Evolutionary conservation across 2,113 vertebrate genomes (phyloP).

Genomic region (Gila orcuttii): DNA sequence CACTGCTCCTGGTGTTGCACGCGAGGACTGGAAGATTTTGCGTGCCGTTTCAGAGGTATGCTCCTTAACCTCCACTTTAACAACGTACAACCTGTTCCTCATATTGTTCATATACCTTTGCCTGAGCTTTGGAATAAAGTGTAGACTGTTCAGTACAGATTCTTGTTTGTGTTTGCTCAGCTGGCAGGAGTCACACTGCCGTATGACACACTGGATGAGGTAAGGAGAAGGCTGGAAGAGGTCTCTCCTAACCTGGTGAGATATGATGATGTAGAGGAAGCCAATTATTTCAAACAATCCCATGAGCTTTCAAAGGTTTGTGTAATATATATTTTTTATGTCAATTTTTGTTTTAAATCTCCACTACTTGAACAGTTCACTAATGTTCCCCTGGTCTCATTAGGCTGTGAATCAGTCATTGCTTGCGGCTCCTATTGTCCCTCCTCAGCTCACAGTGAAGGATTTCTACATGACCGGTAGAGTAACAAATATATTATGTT

Average conservation of each 20-base stretch:
- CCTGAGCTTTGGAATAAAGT: neutral
- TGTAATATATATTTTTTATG: slow-evolving; percentile 5
- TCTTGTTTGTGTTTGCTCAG: slow-evolving; percentile 65
- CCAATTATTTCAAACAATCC: slow-evolving; percentile 95
- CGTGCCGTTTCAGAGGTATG: slow-evolving; percentile 93
- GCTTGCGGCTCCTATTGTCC: slow-evolving; percentile 87
- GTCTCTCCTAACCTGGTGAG: slow-evolving; percentile 93
- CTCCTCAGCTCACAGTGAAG: slow-evolving; percentile 91
- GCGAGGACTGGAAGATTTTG: slow-evolving; percentile 97
- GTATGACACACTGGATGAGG: slow-evolving; percentile 87
- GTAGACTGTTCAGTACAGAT: neutral
- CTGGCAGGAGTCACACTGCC: slow-evolving; percentile 87
- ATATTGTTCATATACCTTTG: neutral
- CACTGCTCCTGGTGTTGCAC: slow-evolving; percentile 89
- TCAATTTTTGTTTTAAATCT: neutral
- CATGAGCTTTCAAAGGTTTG: slow-evolving; percentile 90
- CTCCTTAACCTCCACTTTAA: neutral
- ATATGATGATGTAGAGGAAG: slow-evolving; percentile 91
- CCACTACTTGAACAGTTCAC: neutral
- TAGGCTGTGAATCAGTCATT: slow-evolving; percentile 88
- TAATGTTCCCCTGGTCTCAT: slow-evolving; percentile 20
- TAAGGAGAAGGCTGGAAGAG: slow-evolving; percentile 86
- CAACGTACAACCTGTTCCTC: too few species aligned
- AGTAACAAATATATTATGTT: slow-evolving; percentile 26
- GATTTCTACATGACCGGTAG: slow-evolving; percentile 99